These are phyloP conservation scores for Sycophaga agraensis DNA, from an alignment of 1,140 invertebrate genomes.

Conservation along the genomic window DNA sequence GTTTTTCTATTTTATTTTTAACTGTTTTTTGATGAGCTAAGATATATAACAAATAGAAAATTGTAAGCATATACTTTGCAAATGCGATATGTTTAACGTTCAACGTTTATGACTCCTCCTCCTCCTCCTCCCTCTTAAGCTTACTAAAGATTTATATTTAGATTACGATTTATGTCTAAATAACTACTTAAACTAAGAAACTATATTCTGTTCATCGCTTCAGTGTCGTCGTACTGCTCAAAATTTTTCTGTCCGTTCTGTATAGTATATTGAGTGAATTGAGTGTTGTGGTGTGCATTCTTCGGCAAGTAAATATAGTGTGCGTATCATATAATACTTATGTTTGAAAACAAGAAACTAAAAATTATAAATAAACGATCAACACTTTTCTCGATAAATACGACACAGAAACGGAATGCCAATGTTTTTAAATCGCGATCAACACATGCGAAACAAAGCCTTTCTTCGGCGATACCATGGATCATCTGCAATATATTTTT, in stretches of 20 bases:
- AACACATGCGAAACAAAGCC: too few species aligned
- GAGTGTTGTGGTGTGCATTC: constrained; percentile 25
- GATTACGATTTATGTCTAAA: constrained; percentile 33
- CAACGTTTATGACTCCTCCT: constrained; percentile 28
- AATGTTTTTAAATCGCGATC: not conserved
- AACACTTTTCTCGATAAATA: constrained; percentile 2
- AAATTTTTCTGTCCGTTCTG: constrained; percentile 21
- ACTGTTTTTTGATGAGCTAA: too few species aligned
- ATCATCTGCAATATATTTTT: not conserved
- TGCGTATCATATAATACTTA: constrained; percentile 36
- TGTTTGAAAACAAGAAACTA: constrained; percentile 35
- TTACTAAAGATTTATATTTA: constrained; percentile 23
- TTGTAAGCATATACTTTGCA: constrained; percentile 19
- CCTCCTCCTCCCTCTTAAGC: constrained; percentile 33
- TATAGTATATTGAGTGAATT: constrained; percentile 2
- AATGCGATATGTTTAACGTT: constrained; percentile 51
- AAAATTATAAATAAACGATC: constrained; percentile 41
- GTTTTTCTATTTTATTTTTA: not conserved
- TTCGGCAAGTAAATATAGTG: not conserved
- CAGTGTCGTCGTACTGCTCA: constrained; percentile 9
- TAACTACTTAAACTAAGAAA: constrained; percentile 42
- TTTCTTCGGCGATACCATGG: too few species aligned
- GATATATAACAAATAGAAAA: not conserved
- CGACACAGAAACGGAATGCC: constrained; percentile 16
- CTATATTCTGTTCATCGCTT: constrained; percentile 18